Base-by-base conservation (phyloP, 2,888 invertebrate genomes). In the Helobdella robusta region DNA sequence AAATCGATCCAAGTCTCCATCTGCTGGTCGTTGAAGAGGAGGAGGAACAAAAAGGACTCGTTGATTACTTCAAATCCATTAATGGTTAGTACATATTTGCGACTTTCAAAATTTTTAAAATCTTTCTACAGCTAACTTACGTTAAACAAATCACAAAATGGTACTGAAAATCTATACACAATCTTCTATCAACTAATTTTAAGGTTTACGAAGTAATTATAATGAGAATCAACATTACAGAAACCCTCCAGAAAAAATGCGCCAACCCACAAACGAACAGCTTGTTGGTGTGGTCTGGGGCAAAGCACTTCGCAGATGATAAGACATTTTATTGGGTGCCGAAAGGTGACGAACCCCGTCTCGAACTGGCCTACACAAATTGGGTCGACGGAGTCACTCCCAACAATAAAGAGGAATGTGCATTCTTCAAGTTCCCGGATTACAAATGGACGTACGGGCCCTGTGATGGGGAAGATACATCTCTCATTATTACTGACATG, bases 181-280 rank as follows among this genome's bases (percentile, higher is more conserved):
- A n/a, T n/a, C n/a, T n/a, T n/a, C n/a, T n/a, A n/a, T n/a, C n/a
- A n/a, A n/a, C n/a, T n/a, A n/a, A n/a, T n/a, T n/a, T n/a, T n/a
- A n/a, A n/a, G n/a, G n/a, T n/a, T n/a, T n/a, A n/a, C n/a, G n/a
- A n/a, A n/a, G n/a, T n/a, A n/a, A n/a, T n/a, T n/a, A n/a, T n/a
- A n/a, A n/a, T n/a, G n/a, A n/a, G n/a, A n/a, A n/a, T n/a, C n/a
- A n/a, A n/a, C n/a, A n/a, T n/a, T n/a, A n/a, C 25, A 56, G 56
- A 30, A n/a, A n/a, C 28, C 56, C n/a, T 56, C 28, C 56, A 56
- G 30, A 56, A 56, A 32, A 56, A 56, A 30, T 56, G 56, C 23
- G 28, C 32, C 56, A 56, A 56, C 56, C 1, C 28, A 6, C 25
- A 56, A 18, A 56, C 5, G 25, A 56, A 30, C 2, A 28, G 18